These are phyloP conservation scores for Phrynocephalus versicolor DNA, from an alignment of 2,113 vertebrate genomes.

Conservation along the genomic window DNA sequence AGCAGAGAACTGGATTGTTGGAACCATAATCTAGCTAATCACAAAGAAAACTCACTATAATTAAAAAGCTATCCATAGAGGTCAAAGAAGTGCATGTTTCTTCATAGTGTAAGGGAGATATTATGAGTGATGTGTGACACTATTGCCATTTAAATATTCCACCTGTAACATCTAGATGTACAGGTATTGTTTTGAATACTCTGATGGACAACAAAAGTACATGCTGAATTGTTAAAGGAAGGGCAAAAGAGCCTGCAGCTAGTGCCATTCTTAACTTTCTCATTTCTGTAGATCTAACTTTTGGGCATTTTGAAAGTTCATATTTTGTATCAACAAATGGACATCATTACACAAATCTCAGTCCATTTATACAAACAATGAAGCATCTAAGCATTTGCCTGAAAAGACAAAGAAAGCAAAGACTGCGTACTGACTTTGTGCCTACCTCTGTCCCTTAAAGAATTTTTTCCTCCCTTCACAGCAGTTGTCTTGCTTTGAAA, in stretches of 20 bases:
- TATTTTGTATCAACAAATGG: background rate
- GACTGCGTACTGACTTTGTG: rapidly evolving
- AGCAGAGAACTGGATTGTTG: too few species aligned
- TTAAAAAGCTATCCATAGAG: background rate
- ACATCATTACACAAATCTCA: rapidly evolving
- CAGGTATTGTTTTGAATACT: background rate
- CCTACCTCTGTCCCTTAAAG: background rate
- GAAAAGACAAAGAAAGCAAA: background rate
- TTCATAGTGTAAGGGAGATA: background rate
- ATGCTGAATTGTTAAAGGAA: slow-evolving; percentile 21
- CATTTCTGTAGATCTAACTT: background rate
- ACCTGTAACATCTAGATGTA: background rate
- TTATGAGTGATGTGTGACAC: background rate
- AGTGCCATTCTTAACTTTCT: background rate
- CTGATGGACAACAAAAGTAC: slow-evolving; percentile 56
- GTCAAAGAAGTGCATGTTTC: background rate
- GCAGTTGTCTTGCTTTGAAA: background rate
- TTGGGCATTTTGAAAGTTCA: rapidly evolving
- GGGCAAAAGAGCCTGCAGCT: background rate
- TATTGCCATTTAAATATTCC: slow-evolving; percentile 5
- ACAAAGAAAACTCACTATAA: background rate
- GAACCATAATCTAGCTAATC: background rate
- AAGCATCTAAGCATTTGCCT: background rate
- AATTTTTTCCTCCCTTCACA: background rate
- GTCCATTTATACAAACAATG: background rate